Base-by-base conservation (phyloP, 1,140 invertebrate genomes). In the Papilio polyxenes region DNA sequence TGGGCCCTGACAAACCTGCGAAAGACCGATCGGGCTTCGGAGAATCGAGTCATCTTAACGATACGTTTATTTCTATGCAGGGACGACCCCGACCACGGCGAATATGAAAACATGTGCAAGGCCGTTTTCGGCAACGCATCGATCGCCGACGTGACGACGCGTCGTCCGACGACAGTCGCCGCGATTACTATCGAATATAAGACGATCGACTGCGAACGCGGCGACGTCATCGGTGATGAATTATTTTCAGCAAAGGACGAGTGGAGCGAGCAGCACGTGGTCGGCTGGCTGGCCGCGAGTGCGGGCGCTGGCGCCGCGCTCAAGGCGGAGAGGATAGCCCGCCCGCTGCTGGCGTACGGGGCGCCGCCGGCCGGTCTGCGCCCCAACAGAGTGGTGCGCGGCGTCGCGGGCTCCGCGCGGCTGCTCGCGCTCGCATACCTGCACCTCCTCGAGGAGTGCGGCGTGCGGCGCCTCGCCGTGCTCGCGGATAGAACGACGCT, bases 21-120 rank as follows among this genome's bases (percentile, higher is more conserved):
- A 44, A 1, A n/a, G 6, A 62, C 51, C 17, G 15, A 62, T 56
- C 37, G 20, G 53, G 2, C 15, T 7, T 13, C 51, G 17, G 53
- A 44, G 17, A 4, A 15, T n/a, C 13, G 11, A 5, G 20, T 59
- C 31, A 11, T 6, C 13, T 78, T 62, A 11, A 15, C 5, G 8
- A 80, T 80, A 62, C 13, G 78, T 65, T 48, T 80, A 37, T 20
- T 23, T 37, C 37, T 80, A 11, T 80, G 78, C 44, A 23, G n/a
- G n/a, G 59, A 80, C 40, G 78, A 80, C n/a, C 56, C 78, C 48
- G 78, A 80, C n/a, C 17, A 5, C 44, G 40, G 3, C 3, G 40
- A 69, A 80, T 80, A 80, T n/a, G n/a, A 69, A 20, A n/a, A 23
- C 8, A 65, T 80, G 48, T 13, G 15, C 9, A n/a, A 44, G 48